Percentiles rank a stretch among this genome's conserved stretches.
phyloP scores from a whole-genome alignment of 1,140 invertebrate species.

The Pachypeltis micranthus region DNA sequence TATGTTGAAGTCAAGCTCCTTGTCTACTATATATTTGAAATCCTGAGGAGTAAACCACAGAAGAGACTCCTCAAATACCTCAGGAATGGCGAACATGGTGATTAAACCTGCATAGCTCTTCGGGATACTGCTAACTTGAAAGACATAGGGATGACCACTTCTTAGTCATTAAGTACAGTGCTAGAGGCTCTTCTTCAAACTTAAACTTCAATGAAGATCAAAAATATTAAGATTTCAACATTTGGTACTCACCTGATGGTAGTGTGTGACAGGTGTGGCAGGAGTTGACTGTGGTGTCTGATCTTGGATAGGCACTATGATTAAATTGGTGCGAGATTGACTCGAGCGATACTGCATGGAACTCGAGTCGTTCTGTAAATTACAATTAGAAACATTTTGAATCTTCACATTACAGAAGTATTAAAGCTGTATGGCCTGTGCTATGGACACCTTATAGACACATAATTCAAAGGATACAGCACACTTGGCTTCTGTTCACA shows the following conservation, averaged over 20 bases:
- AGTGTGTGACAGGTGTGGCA: conserved; percentile 10
- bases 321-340: conserved; percentile 20
- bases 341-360: conserved; percentile 13
- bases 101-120: neutral
- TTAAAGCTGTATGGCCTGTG: too few relatives aligned
- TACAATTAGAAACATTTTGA: too few relatives aligned
- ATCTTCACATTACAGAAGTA: too few relatives aligned
- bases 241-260: conserved; percentile 15
- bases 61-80: too few relatives aligned
- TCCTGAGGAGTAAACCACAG: too few relatives aligned
- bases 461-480: too few relatives aligned
- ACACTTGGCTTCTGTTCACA: too few relatives aligned
- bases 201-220: neutral
- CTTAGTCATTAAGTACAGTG: neutral
- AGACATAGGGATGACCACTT: neutral
- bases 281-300: conserved; percentile 15
- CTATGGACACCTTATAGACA: too few relatives aligned
- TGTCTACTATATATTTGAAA: too few relatives aligned
- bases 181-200: neutral
- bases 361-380: conserved; percentile 12
- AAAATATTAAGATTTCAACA: neutral
- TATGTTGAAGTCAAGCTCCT: too few relatives aligned
- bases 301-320: conserved; percentile 21
- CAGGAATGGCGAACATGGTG: neutral
- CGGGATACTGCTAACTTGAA: neutral